Percentiles rank a stretch among this genome's conserved stretches.
Evolutionary conservation across 2,797 vertebrate genomes (phyloP).

Genomic region (Siniperca undulata): DNA sequence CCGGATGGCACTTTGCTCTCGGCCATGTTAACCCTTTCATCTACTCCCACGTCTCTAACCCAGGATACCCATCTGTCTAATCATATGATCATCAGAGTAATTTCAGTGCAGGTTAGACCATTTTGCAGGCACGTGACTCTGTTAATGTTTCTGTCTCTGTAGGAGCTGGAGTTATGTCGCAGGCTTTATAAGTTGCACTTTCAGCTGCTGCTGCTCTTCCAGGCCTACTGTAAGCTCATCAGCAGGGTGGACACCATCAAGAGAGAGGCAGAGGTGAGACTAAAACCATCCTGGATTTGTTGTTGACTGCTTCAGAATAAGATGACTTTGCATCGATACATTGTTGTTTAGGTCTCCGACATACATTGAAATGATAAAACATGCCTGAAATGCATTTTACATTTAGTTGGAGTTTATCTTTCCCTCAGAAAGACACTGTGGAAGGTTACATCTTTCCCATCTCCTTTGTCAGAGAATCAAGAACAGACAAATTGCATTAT

Average conservation of each 20-base stretch:
- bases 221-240: slow-evolving; percentile 98
- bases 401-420: slow-evolving; percentile 26
- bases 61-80: slow-evolving; percentile 69
- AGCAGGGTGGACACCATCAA: slow-evolving; percentile 94
- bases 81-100: slow-evolving; percentile 58
- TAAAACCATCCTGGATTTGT: neutral
- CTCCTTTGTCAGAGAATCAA: slow-evolving; percentile 21
- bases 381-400: neutral
- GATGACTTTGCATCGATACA: neutral
- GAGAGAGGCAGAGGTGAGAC: slow-evolving; percentile 94
- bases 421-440: neutral
- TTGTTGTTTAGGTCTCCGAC: neutral
- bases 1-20: slow-evolving; percentile 42
- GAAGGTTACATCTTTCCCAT: slow-evolving; percentile 7
- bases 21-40: slow-evolving; percentile 74
- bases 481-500: slow-evolving; percentile 44
- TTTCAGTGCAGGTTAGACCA: slow-evolving; percentile 24
- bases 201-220: slow-evolving; percentile 97
- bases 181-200: slow-evolving; percentile 98
- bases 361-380: neutral
- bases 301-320: neutral
- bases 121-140: neutral
- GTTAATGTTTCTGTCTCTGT: slow-evolving; percentile 56
- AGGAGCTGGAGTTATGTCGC: slow-evolving; percentile 98
- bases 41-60: slow-evolving; percentile 76